Evolutionary conservation across 2,797 vertebrate species (phyloP), one percentile per base, ranked within the genome.

Genomic region (Eupleurogrammus muticus): DNA sequence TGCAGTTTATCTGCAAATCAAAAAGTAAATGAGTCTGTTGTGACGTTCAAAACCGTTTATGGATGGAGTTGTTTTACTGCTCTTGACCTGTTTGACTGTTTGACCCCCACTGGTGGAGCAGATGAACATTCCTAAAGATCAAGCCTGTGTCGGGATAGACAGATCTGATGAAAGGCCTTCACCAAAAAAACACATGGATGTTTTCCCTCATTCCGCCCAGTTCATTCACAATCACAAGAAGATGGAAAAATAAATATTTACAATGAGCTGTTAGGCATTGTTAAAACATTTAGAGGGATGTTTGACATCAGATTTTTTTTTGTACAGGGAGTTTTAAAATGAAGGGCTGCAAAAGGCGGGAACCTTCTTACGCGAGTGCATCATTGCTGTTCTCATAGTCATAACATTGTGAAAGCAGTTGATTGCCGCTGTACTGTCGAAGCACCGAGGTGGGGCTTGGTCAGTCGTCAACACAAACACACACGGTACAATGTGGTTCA

Each of bases 211-310:
- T 59, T 79, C 66, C 71, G 74, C 50, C 53, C 60, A 21, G 60
- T 73, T 50, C 73, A 75, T 78, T 89, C 81, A 86, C 61, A 72
- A 66, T 80, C 51, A 60, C 21, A 62, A 67, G 57, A 69, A 63
- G 46, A 5, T 47, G 60, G 54, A 56, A 85, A 82, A 72, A 80
- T 70, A 83, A 83, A 88, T 84, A 88, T 87, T 86, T 89, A 80
- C 77, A 85, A 24, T 42, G 44, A 74, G 68, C 48, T 62, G 58
- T 60, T 59, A 32, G 47, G 55, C 61, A 80, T 66, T 82, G 75
- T 76, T 69, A 59, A 82, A 73, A 81, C 65, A 68, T 73, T 83
- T 55, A 42, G 42, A 36, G 36, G 35, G 61, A 56, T 59, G 61
- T 82, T 76, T 82, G 47, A 86, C 56, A 65, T 38, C 28, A 78